phyloP scores from a whole-genome alignment of 2,113 vertebrate genomes.

The Bufo bufo region DNA sequence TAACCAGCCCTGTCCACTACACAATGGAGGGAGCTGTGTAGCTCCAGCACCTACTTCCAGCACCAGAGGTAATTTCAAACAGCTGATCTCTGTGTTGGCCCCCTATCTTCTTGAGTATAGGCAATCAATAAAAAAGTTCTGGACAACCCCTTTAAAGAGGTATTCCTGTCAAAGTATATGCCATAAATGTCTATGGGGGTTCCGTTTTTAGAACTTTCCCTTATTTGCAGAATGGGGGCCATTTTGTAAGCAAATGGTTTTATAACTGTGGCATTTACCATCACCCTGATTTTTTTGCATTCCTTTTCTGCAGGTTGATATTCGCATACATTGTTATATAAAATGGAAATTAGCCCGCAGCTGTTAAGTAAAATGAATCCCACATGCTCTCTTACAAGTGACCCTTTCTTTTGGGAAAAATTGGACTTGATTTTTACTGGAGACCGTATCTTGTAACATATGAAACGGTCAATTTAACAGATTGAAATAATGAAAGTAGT shows the following conservation, averaged over 20 bases:
- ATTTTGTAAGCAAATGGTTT: not conserved
- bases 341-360: conserved; percentile 27
- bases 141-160: no score
- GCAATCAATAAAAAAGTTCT: no score
- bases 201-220: no score
- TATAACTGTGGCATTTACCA: not conserved
- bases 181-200: no score
- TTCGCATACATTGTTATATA: conserved; percentile 1
- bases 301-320: conserved; percentile 5
- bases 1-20: no score
- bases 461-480: conserved; percentile 5
- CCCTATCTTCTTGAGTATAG: no score
- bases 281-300: conserved; percentile 12
- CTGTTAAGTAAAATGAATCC: not conserved
- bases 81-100: no score
- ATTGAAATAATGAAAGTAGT: not conserved
- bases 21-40: no score
- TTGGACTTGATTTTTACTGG: not conserved
- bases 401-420: not conserved
- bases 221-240: not conserved
- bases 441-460: not conserved
- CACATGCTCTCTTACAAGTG: not conserved
- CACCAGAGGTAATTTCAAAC: no score
- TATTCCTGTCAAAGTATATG: no score
- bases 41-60: no score